phyloP scores from a whole-genome alignment of 2,888 invertebrate species.

The Agrochola lychnidis region DNA sequence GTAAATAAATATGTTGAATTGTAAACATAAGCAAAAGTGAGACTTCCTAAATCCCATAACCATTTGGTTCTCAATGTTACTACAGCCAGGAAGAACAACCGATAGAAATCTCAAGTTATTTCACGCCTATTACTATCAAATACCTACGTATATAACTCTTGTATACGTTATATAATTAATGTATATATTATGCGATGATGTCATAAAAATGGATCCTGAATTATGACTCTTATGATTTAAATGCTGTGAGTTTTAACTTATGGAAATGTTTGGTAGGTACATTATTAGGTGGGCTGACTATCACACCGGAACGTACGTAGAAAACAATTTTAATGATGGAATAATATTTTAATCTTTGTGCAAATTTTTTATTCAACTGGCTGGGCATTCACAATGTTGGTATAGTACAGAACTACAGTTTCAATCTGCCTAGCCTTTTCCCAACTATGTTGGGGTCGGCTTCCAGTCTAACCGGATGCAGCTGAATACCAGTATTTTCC shows the following conservation, averaged over 20 bases:
- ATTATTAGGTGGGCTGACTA: conserved; percentile 61
- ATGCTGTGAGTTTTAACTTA: conserved; percentile 71
- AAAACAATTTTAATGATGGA: background rate
- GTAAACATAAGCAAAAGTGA: too few relatives aligned
- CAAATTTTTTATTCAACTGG: background rate
- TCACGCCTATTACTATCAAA: conserved; percentile 41
- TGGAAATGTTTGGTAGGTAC: conserved; percentile 75
- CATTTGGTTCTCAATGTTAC: background rate
- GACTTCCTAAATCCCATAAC: background rate
- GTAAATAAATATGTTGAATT: too few relatives aligned
- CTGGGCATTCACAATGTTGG: background rate
- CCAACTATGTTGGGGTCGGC: too few relatives aligned
- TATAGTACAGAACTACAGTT: background rate
- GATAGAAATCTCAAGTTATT: conserved; percentile 40
- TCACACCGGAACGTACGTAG: conserved; percentile 75
- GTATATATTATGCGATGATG: conserved; percentile 79
- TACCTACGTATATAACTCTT: conserved; percentile 41
- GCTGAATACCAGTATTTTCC: too few relatives aligned
- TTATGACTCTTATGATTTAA: conserved; percentile 81
- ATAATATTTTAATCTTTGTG: background rate
- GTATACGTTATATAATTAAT: conserved; percentile 61
- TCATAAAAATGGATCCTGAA: conserved; percentile 78
- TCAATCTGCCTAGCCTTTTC: too few relatives aligned
- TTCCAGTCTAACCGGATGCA: too few relatives aligned
- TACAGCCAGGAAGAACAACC: conserved; percentile 27